phyloP scores from a whole-genome alignment of 1,140 invertebrate genomes.

The Heliconius hewitsoni region DNA sequence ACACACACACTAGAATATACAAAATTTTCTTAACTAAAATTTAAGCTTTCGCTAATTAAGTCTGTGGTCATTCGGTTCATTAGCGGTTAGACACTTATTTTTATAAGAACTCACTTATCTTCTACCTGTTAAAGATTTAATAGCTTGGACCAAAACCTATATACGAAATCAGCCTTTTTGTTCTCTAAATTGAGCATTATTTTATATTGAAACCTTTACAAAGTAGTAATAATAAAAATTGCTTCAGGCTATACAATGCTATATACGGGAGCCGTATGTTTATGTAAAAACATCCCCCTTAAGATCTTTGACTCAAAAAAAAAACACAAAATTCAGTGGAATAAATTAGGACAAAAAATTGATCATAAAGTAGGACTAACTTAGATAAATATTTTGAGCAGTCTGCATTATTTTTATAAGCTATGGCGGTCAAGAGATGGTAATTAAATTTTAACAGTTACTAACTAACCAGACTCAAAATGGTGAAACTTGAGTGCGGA shows the following conservation, averaged over 20 bases:
- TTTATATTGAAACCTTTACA: background rate
- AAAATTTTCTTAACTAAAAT: constrained; percentile 5
- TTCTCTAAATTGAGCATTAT: too few species aligned
- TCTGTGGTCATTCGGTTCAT: constrained; percentile 26
- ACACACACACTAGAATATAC: background rate
- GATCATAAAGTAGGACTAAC: background rate
- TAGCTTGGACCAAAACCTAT: background rate
- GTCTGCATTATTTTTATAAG: background rate
- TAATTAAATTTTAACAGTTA: constrained; percentile 34
- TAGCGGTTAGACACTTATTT: constrained; percentile 36
- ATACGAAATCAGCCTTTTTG: background rate
- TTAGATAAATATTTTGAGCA: background rate
- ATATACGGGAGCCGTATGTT: too few species aligned
- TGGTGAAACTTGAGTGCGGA: constrained; percentile 13
- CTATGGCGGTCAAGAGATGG: constrained; percentile 5
- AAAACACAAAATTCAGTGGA: too few species aligned
- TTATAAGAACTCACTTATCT: constrained; percentile 21
- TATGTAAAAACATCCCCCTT: background rate
- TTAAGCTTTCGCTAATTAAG: constrained; percentile 35
- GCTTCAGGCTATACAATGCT: too few species aligned
- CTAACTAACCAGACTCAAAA: constrained; percentile 25
- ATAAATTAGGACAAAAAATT: too few species aligned
- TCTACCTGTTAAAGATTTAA: constrained; percentile 7
- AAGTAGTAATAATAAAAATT: too few species aligned
- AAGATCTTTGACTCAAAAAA: too few species aligned